A percentile compares a stretch with the other conserved stretches of the same genome.
Conservation (phyloP, 2,797 vertebrate genomes). For the Geotria australis region DNA sequence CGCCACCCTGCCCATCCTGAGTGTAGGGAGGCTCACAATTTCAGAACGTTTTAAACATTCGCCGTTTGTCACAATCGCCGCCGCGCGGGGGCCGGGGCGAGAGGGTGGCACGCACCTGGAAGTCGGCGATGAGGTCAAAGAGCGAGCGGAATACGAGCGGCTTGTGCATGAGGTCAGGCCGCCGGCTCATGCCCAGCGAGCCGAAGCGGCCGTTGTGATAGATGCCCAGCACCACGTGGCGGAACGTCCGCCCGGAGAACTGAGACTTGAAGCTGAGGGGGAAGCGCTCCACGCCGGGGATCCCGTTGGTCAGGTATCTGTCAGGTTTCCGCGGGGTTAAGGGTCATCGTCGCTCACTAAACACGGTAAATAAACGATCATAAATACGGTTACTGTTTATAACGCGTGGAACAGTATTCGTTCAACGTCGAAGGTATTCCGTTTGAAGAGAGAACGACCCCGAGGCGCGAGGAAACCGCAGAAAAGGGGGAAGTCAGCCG, state of each 20-base stretch:
- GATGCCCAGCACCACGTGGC: conserved; percentile 75
- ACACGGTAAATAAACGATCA: neutral
- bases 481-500: too few relatives aligned
- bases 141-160: conserved; percentile 53
- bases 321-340: conserved; percentile 6
- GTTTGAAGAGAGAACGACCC: too few relatives aligned
- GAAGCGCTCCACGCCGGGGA: conserved; percentile 60
- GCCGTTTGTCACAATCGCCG: too few relatives aligned
- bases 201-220: conserved; percentile 68
- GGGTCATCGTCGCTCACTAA: conserved; percentile 4
- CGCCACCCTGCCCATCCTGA: too few relatives aligned
- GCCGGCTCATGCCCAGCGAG: conserved; percentile 69
- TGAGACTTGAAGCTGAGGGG: conserved; percentile 98
- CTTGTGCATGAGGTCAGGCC: conserved; percentile 78
- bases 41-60: too few relatives aligned
- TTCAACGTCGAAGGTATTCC: too few relatives aligned
- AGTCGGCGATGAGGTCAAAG: conserved; percentile 73
- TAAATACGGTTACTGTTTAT: too few relatives aligned
- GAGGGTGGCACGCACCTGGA: conserved; percentile 10
- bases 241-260: conserved; percentile 77
- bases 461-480: too few relatives aligned
- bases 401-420: too few relatives aligned
- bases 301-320: conserved; percentile 80
- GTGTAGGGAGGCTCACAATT: too few relatives aligned
- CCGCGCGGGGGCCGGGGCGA: too few relatives aligned